Conservation (phyloP, 2,797 vertebrate species). For the Dicrostonyx torquatus region DNA sequence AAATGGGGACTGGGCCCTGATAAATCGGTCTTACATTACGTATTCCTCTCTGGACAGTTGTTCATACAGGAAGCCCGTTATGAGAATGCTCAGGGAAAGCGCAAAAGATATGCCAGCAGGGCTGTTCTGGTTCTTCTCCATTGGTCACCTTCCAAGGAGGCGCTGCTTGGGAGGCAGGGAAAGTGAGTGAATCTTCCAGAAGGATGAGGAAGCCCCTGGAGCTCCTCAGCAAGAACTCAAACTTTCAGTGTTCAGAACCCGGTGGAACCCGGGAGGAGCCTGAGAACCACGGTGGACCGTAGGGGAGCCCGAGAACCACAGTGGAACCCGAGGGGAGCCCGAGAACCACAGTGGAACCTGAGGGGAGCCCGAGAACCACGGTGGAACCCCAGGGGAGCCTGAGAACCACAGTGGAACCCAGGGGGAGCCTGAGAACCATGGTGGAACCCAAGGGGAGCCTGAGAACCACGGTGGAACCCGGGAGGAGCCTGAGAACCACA, state of each 20-base stretch:
- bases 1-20: neutral
- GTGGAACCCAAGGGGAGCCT: too few species aligned
- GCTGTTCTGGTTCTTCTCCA: neutral
- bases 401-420: neutral
- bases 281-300: too few species aligned
- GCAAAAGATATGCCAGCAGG: neutral
- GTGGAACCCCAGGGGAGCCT: too few species aligned
- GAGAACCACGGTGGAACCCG: neutral
- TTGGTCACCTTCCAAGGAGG: neutral
- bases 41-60: neutral
- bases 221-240: neutral
- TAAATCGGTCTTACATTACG: neutral
- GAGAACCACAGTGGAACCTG: neutral
- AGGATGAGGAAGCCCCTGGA: neutral
- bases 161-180: neutral
- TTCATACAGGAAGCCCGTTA: neutral
- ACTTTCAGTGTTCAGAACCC: neutral
- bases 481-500: neutral
- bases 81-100: neutral
- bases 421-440: neutral
- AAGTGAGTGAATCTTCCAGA: too few species aligned
- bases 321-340: too few species aligned
- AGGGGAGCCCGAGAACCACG: neutral
- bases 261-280: too few species aligned
- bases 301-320: neutral